Base-by-base conservation (phyloP, 2,113 vertebrate genomes). In the Silurus meridionalis region DNA sequence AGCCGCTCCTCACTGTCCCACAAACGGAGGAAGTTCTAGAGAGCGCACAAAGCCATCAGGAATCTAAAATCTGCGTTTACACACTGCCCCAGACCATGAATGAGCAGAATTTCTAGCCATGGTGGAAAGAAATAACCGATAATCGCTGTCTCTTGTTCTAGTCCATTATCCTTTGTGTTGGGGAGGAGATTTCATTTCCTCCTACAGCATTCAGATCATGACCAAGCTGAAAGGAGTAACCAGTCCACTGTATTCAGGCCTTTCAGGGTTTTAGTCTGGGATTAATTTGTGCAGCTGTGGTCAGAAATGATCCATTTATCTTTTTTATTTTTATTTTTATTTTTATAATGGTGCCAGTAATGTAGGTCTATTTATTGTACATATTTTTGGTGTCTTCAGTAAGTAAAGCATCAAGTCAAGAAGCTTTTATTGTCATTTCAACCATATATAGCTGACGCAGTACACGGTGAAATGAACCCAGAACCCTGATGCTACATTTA, bases 11-110 rank as follows among this genome's bases (percentile, higher is more conserved):
- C 21, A 14, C 50, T 57, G 74, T 77, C 50, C 50, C 50, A 14
- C 46, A n/a, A 25, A 25, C 23, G 5, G 74, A 13, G 77, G 77
- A 79, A 37, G 77, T 79, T 58, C 77, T 58, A 37, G 53, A 25
- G 8, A 57, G n/a, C 52, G 46, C 53, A 28, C 7, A 57, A 57
- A 55, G 77, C 55, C 53, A 79, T 79, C 53, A 17, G 77, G 77
- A 57, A 37, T 37, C 37, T 37, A 37, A 53, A 25, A 60, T 80
- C 78, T 80, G 78, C 78, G 78, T 60, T 57, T 60, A 80, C 77
- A 58, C 78, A 77, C 46, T 3, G 28, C 37, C 17, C 4, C 37
- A 1, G 7, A 77, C 13, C 53, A 23, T 23, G 19, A 6, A 57
- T 0, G 14, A 14, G 77, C 75, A 57, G 75, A 4, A 8, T 28